Percentiles rank a stretch among this genome's conserved stretches.
phyloP scores from a whole-genome alignment of 2,888 invertebrate species.

The Caenorhabditis plicata region DNA sequence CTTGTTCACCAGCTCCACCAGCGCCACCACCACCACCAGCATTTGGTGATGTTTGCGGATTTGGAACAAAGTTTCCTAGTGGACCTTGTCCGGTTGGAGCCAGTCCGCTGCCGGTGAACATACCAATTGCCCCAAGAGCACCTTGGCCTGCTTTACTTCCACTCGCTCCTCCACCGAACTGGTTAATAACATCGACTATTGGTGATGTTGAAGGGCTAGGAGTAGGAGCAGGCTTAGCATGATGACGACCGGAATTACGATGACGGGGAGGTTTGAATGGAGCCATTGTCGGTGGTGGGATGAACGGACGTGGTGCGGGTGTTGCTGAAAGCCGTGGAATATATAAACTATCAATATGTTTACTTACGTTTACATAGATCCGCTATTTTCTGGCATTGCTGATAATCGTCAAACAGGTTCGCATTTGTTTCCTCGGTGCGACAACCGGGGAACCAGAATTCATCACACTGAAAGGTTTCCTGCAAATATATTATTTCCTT shows the following conservation, averaged over 20 bases:
- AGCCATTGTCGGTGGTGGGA: conserved; percentile 31
- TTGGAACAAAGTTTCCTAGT: conserved; percentile 26
- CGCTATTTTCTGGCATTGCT: conserved; percentile 50
- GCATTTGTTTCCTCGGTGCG: conserved; percentile 58
- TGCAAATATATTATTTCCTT: too few relatives aligned
- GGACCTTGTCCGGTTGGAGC: conserved; percentile 31
- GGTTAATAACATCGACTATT: conserved; percentile 20
- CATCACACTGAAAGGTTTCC: conserved; percentile 61
- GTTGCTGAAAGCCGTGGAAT: conserved; percentile 28
- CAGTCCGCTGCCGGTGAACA: conserved; percentile 33
- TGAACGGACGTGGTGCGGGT: conserved; percentile 28
- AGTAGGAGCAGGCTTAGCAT: conserved; percentile 30
- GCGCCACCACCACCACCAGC: conserved; percentile 5
- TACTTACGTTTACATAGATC: conserved; percentile 51
- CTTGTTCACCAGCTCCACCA: conserved; percentile 35
- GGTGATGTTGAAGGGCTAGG: conserved; percentile 26
- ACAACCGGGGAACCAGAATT: conserved; percentile 63
- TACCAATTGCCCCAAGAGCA: conserved; percentile 32
- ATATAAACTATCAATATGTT: background rate
- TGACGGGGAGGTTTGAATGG: too few relatives aligned
- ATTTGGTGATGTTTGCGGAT: conserved; percentile 12
- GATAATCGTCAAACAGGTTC: conserved; percentile 56
- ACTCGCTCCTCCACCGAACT: conserved; percentile 15
- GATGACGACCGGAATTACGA: conserved; percentile 13
- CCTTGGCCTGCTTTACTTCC: conserved; percentile 18